These are phyloP conservation scores for Sminthurides bifidus DNA, from an alignment of 1,140 invertebrate genomes.

Conservation along the genomic window DNA sequence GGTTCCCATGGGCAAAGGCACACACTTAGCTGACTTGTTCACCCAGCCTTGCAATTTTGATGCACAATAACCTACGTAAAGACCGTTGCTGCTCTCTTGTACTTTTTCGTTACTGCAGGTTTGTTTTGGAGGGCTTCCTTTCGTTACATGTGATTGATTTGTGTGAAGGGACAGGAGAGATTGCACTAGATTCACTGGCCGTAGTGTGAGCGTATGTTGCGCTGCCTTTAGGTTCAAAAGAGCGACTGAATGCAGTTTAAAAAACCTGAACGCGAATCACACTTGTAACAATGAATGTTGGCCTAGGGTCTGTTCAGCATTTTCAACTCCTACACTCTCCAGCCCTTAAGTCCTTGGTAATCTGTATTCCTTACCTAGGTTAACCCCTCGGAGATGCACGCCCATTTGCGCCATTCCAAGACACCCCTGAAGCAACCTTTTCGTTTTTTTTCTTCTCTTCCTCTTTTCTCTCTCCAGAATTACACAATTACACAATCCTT, in stretches of 20 bases:
- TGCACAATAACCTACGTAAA: too few relatives aligned
- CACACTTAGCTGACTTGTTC: too few relatives aligned
- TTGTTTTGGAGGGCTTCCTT: not conserved
- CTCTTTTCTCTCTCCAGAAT: not conserved
- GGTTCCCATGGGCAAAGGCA: too few relatives aligned
- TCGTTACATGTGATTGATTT: too few relatives aligned
- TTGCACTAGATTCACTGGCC: not conserved
- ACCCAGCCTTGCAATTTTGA: too few relatives aligned
- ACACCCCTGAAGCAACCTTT: not conserved
- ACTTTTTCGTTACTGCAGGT: not conserved
- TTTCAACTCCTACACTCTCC: constrained; percentile 1
- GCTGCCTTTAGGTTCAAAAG: not conserved
- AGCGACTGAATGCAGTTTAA: not conserved
- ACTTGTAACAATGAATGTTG: constrained; percentile 6
- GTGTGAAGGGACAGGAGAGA: too few relatives aligned
- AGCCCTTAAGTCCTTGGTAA: constrained; percentile 1
- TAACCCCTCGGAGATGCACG: constrained; percentile 6
- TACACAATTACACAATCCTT: not conserved
- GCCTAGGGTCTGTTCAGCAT: too few relatives aligned
- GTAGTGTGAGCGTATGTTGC: too few relatives aligned
- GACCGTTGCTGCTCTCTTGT: not conserved
- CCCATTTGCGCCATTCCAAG: constrained; percentile 6
- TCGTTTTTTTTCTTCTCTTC: too few relatives aligned
- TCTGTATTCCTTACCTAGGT: constrained; percentile 8
- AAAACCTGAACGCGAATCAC: not conserved